phyloP scores from a whole-genome alignment of 2,113 vertebrate genomes.

The Neopipo cinnamomea region DNA sequence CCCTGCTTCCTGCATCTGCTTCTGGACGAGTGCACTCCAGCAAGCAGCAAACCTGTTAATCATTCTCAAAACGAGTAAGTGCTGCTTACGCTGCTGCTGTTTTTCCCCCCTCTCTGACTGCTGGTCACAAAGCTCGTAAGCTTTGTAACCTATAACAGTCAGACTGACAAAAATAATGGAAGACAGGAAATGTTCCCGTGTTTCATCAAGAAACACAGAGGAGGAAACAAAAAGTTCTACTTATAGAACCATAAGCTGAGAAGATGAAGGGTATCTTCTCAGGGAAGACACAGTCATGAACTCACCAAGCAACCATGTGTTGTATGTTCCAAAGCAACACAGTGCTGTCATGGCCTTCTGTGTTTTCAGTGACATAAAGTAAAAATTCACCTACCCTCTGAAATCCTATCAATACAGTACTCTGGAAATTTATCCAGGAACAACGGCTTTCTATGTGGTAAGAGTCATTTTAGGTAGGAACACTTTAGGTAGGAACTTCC shows the following conservation, averaged over 20 bases:
- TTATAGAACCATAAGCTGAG: neutral
- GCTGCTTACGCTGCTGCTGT: neutral
- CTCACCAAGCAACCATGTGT: neutral
- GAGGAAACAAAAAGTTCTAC: neutral
- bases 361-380: neutral
- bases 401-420: neutral
- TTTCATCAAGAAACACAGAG: neutral
- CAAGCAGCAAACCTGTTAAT: neutral
- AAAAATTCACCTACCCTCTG: neutral
- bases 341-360: too few species aligned
- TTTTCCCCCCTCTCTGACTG: neutral
- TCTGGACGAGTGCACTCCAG: neutral
- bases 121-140: neutral
- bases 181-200: neutral
- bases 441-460: neutral
- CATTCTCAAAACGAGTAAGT: neutral
- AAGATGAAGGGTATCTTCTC: neutral
- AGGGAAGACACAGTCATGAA: neutral
- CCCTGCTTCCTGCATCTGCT: neutral
- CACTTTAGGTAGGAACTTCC: neutral
- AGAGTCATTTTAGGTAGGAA: neutral
- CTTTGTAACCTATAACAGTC: neutral
- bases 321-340: neutral
- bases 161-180: neutral
- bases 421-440: neutral